Evolutionary conservation across 2,797 vertebrate genomes (phyloP).

Genomic region (Labroides dimidiatus): DNA sequence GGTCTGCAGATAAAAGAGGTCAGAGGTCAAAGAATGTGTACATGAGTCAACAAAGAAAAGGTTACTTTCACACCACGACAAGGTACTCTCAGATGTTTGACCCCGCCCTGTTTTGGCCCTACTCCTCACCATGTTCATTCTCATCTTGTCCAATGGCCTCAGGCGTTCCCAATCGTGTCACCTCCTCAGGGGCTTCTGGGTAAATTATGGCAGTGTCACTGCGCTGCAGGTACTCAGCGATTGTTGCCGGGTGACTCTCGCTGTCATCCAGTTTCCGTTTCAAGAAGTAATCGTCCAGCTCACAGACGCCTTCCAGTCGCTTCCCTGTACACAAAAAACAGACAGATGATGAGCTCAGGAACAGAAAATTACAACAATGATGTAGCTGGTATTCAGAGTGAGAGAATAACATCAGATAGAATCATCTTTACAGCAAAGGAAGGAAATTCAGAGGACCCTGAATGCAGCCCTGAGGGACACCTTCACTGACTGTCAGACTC

Average conservation of each 20-base stretch:
- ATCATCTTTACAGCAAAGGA: too few species aligned
- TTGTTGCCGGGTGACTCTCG: constrained; percentile 89
- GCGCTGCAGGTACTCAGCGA: constrained; percentile 94
- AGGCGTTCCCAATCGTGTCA: constrained; percentile 91
- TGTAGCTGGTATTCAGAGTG: too few species aligned
- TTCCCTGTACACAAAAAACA: constrained; percentile 80
- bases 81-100: background rate
- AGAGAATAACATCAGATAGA: too few species aligned
- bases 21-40: constrained; percentile 78
- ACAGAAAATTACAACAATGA: too few species aligned
- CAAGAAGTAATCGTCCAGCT: constrained; percentile 92
- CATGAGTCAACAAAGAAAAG: too few species aligned
- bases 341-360: background rate
- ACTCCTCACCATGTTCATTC: constrained; percentile 60
- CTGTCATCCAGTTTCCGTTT: constrained; percentile 91
- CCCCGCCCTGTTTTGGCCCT: background rate
- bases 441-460: too few species aligned
- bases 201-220: constrained; percentile 97
- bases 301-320: constrained; percentile 88
- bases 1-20: constrained; percentile 83
- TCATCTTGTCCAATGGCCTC: constrained; percentile 92
- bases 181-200: constrained; percentile 96
- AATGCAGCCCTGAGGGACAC: too few species aligned
- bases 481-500: background rate
- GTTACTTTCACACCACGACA: too few species aligned